phyloP scores from a whole-genome alignment of 2,113 vertebrate species.

The Callipepla californica region DNA sequence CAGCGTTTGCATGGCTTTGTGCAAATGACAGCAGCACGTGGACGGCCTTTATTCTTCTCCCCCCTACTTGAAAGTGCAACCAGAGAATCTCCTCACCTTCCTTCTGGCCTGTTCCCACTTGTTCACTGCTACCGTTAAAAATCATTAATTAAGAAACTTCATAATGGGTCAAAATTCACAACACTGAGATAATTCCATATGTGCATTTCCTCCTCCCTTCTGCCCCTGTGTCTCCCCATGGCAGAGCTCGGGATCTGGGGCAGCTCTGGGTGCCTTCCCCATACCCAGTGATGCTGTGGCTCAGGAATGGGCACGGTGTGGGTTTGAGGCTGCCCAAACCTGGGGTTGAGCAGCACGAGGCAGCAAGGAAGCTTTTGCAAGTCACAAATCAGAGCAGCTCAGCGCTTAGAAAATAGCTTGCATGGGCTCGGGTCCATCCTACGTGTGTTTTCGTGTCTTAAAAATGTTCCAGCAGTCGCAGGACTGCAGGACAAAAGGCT shows the following conservation, averaged over 20 bases:
- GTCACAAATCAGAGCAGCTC: background rate
- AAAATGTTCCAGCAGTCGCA: background rate
- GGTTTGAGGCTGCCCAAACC: rapidly evolving
- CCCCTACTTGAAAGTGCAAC: background rate
- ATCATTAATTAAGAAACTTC: background rate
- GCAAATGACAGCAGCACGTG: background rate
- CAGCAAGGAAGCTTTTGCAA: background rate
- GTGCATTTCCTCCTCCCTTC: background rate
- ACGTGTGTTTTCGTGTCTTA: background rate
- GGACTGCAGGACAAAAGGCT: background rate
- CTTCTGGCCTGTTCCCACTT: background rate
- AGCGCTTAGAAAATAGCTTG: background rate
- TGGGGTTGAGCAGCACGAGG: background rate
- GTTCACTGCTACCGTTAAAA: background rate
- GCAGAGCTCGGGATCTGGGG: background rate
- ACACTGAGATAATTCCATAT: background rate
- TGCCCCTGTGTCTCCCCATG: rapidly evolving
- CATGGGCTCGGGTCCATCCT: background rate
- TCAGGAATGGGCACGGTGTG: rapidly evolving
- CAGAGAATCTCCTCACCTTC: background rate
- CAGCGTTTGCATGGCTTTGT: background rate
- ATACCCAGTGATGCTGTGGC: background rate
- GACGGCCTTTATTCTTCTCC: background rate
- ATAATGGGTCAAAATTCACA: background rate
- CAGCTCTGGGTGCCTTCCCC: rapidly evolving